These are phyloP conservation scores for Actinia tenebrosa DNA, from an alignment of 64 coral and sea anemone species.

Conservation along the genomic window DNA sequence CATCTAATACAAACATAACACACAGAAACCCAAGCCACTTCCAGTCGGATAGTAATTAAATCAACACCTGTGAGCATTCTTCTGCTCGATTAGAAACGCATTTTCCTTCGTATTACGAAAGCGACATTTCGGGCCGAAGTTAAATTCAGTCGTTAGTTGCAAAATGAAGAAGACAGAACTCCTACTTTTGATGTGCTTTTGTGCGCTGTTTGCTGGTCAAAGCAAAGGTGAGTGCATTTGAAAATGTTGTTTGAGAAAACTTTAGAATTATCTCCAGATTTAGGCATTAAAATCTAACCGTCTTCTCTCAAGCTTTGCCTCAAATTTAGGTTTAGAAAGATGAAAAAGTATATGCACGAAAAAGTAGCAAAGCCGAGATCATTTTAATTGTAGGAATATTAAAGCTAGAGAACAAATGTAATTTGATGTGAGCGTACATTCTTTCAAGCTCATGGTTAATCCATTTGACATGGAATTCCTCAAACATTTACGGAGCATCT, in stretches of 20 bases:
- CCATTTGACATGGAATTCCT: too few relatives aligned
- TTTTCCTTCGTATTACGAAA: not conserved
- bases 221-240: not conserved
- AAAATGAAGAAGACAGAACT: not conserved
- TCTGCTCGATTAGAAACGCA: not conserved
- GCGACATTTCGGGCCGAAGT: not conserved
- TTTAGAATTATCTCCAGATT: not conserved
- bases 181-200: not conserved
- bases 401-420: too few relatives aligned
- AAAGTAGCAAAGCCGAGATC: too few relatives aligned
- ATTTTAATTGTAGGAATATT: too few relatives aligned
- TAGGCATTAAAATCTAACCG: not conserved
- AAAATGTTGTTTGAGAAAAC: not conserved
- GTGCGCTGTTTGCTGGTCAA: not conserved
- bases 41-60: not conserved
- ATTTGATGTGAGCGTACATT: too few relatives aligned
- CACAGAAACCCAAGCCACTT: not conserved
- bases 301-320: not conserved
- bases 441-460: too few relatives aligned
- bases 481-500: too few relatives aligned
- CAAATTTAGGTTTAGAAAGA: too few relatives aligned
- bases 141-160: not conserved
- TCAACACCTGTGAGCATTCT: not conserved
- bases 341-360: too few relatives aligned
- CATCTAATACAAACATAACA: not conserved